Evolutionary conservation across 1,140 invertebrate species (phyloP).

Genomic region (Fopius arisanus): DNA sequence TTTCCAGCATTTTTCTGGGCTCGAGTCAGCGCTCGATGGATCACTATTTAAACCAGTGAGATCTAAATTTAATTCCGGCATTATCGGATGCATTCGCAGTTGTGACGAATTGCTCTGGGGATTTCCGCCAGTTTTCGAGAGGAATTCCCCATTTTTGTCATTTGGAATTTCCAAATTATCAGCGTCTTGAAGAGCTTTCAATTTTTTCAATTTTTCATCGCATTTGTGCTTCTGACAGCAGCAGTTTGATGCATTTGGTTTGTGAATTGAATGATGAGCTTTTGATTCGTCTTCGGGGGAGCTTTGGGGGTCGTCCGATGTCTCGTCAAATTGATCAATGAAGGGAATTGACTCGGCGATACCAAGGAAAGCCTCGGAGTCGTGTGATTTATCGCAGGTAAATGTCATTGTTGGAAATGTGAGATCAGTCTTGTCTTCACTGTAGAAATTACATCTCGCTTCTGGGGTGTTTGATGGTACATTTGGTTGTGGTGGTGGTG

Average conservation of each 20-base stretch:
- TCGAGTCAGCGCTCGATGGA: slow-evolving; percentile 58
- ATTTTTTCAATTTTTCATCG: neutral
- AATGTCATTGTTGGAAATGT: slow-evolving; percentile 38
- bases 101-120: too few species aligned
- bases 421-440: slow-evolving; percentile 46
- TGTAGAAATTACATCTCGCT: slow-evolving; percentile 42
- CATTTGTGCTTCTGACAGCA: slow-evolving; percentile 21
- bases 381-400: slow-evolving; percentile 24
- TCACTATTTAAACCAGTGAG: slow-evolving; percentile 55
- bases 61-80: slow-evolving; percentile 57
- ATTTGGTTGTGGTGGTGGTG: slow-evolving; percentile 9
- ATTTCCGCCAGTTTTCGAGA: neutral
- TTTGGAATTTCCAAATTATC: too few species aligned
- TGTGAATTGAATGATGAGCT: neutral
- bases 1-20: slow-evolving; percentile 67
- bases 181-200: too few species aligned
- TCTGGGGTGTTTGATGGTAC: neutral
- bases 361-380: slow-evolving; percentile 35
- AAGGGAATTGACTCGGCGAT: slow-evolving; percentile 48
- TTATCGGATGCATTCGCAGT: slow-evolving; percentile 36
- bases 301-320: neutral
- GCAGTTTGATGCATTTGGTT: neutral
- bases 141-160: too few species aligned
- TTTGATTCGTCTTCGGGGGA: neutral
- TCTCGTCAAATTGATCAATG: slow-evolving; percentile 41